These are phyloP conservation scores for Acrobasis suavella DNA, from an alignment of 2,888 invertebrate genomes.

Conservation along the genomic window DNA sequence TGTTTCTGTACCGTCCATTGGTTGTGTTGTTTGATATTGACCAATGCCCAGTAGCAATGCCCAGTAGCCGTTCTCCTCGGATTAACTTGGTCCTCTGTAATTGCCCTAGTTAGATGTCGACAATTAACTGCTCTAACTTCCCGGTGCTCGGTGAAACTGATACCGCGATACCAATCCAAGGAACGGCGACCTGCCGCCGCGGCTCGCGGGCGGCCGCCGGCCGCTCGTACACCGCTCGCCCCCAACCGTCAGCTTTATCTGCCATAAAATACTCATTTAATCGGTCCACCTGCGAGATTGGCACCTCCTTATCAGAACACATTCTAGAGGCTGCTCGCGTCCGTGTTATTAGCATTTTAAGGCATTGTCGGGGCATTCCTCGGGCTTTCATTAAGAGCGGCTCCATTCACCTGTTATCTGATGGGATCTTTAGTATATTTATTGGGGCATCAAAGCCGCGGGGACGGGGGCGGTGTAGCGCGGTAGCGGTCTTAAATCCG, in stretches of 20 bases:
- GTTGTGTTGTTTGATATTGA: background rate
- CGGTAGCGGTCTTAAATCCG: conserved; percentile 72
- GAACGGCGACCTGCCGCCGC: conserved; percentile 22
- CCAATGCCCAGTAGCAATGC: background rate
- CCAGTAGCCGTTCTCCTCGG: background rate
- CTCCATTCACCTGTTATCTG: conserved; percentile 58
- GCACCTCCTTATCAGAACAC: conserved; percentile 57
- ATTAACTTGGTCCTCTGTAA: conserved; percentile 13
- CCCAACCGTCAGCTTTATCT: conserved; percentile 43
- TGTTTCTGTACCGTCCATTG: background rate
- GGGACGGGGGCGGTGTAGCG: conserved; percentile 56
- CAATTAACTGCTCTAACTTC: conserved; percentile 25
- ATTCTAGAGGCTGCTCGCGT: conserved; percentile 45
- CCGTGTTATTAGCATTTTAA: conserved; percentile 59
- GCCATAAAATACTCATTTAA: conserved; percentile 61
- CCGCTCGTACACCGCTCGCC: conserved; percentile 41
- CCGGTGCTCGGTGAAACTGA: conserved; percentile 10
- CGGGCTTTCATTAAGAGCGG: conserved; percentile 53
- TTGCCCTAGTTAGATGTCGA: conserved; percentile 23
- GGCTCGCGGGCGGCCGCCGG: conserved; percentile 25
- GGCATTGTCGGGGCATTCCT: conserved; percentile 56
- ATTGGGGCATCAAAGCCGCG: conserved; percentile 62
- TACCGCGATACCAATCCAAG: background rate
- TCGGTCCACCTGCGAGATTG: conserved; percentile 53
- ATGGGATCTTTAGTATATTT: conserved; percentile 71